phyloP scores from a whole-genome alignment of 2,888 invertebrate genomes.

The Chloroclysta siterata region DNA sequence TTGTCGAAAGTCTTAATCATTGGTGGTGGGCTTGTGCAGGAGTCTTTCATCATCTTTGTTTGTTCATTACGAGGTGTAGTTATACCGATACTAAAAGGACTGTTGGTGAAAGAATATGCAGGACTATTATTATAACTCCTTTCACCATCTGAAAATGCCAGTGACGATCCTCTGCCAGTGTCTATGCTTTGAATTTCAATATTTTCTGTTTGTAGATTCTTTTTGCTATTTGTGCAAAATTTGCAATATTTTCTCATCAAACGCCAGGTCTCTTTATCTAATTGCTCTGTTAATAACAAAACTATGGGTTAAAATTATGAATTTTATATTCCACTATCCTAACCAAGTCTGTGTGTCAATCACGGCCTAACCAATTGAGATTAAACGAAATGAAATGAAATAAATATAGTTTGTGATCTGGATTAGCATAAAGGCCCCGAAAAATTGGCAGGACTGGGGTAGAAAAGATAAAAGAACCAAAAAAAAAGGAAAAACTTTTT shows the following conservation, averaged over 20 bases:
- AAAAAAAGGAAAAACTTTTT: too few relatives aligned
- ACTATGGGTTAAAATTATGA: not conserved
- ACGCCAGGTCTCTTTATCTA: constrained; percentile 10
- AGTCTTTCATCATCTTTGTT: constrained; percentile 32
- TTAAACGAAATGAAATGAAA: too few relatives aligned
- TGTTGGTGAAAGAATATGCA: constrained; percentile 57
- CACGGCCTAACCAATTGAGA: too few relatives aligned
- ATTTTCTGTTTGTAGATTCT: constrained; percentile 27
- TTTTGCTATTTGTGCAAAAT: constrained; percentile 7
- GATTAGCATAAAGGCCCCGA: too few relatives aligned
- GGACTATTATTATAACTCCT: constrained; percentile 65
- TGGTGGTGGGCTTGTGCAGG: constrained; percentile 29
- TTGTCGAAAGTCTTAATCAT: constrained; percentile 9
- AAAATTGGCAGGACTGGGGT: too few relatives aligned
- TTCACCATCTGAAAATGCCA: constrained; percentile 67
- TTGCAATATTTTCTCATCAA: constrained; percentile 26
- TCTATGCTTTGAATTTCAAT: constrained; percentile 65
- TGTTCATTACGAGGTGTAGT: constrained; percentile 41
- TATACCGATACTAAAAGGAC: constrained; percentile 48
- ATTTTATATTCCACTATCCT: too few relatives aligned
- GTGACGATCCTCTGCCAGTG: constrained; percentile 74
- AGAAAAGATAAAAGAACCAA: too few relatives aligned
- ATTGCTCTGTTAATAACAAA: constrained; percentile 13
- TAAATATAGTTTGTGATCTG: too few relatives aligned
- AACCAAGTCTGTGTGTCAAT: too few relatives aligned